Conservation (phyloP, 2,888 invertebrate genomes). For the Colletes collaris region DNA sequence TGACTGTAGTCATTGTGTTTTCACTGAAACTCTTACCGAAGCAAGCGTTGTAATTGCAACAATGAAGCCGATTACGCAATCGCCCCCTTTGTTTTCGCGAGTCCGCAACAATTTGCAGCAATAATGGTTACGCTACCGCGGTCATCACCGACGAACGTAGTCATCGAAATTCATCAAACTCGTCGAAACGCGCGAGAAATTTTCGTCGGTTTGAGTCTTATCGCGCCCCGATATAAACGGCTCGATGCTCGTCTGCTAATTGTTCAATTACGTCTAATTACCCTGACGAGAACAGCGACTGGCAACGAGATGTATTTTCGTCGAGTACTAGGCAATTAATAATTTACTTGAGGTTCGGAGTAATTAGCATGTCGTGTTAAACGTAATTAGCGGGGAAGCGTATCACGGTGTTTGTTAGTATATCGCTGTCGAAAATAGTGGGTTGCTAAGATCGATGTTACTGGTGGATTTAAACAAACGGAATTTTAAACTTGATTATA, state of each 20-base stretch:
- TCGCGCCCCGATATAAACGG: background rate
- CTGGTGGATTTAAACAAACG: background rate
- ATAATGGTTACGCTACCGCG: conserved; percentile 48
- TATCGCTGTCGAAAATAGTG: background rate
- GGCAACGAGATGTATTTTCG: conserved; percentile 27
- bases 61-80: conserved; percentile 51
- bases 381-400: conserved; percentile 17
- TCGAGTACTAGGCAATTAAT: conserved; percentile 40
- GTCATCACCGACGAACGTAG: conserved; percentile 11
- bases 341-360: conserved; percentile 13
- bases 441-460: background rate
- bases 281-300: conserved; percentile 6
- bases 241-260: conserved; percentile 23
- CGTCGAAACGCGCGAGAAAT: conserved; percentile 5
- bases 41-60: conserved; percentile 39
- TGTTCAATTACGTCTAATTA: conserved; percentile 40
- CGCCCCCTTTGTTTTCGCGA: conserved; percentile 55
- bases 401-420: conserved; percentile 9
- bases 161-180: background rate
- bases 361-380: conserved; percentile 36
- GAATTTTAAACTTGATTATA: too few relatives aligned
- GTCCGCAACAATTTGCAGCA: conserved; percentile 58
- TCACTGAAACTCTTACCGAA: conserved; percentile 12
- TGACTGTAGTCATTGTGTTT: conserved; percentile 2
- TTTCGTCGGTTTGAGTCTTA: background rate